Percentiles rank a stretch among this genome's conserved stretches.
These are phyloP conservation scores for Setipinna tenuifilis DNA, from an alignment of 2,797 vertebrate species.

Conservation along the genomic window DNA sequence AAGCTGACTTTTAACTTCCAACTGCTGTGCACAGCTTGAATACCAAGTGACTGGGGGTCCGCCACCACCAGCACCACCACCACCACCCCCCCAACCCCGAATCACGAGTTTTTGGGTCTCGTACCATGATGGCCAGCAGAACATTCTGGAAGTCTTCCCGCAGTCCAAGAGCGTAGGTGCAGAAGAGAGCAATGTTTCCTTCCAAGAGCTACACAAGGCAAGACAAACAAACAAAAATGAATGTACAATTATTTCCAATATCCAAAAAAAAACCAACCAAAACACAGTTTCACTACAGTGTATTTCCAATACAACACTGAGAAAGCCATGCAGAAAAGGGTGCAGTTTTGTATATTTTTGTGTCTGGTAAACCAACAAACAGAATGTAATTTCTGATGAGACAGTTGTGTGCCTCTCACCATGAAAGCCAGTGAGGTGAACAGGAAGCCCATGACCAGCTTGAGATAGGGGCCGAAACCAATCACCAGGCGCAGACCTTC, in stretches of 20 bases:
- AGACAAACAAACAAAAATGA: constrained; percentile 6
- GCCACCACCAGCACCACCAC: too few species aligned
- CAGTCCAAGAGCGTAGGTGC: constrained; percentile 88
- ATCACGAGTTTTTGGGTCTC: constrained; percentile 45
- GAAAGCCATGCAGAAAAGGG: neutral
- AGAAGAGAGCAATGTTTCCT: constrained; percentile 95
- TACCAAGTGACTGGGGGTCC: neutral
- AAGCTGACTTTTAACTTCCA: neutral
- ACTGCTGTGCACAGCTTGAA: neutral
- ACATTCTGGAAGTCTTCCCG: constrained; percentile 91
- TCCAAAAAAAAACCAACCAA: constrained; percentile 7
- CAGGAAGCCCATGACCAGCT: constrained; percentile 88
- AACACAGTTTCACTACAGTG: constrained; percentile 1
- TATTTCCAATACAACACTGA: neutral
- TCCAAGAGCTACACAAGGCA: constrained; percentile 84
- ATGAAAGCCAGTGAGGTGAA: constrained; percentile 94
- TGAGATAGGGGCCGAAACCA: constrained; percentile 85
- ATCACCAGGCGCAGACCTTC: constrained; percentile 85
- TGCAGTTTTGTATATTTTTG: neutral
- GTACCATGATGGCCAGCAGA: constrained; percentile 93
- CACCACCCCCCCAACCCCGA: neutral
- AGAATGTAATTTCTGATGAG: neutral
- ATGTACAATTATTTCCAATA: neutral
- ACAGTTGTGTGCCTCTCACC: constrained; percentile 71
- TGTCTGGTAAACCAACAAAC: neutral